Evolutionary conservation across 2,888 invertebrate species (phyloP), one percentile per base, ranked within the genome.

Genomic region (Oscheius sp.): DNA sequence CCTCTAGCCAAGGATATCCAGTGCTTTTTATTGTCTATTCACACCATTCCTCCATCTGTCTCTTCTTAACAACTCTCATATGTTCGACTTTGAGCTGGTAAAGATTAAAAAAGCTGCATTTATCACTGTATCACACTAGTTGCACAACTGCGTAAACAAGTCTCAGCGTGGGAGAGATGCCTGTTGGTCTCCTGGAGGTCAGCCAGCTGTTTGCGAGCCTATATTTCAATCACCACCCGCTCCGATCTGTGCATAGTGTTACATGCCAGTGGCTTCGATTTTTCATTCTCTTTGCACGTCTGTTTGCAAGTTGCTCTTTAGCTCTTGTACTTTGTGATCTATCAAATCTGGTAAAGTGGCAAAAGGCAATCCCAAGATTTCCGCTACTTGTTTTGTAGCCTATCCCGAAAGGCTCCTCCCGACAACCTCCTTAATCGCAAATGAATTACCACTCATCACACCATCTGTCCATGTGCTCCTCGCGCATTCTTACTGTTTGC

Each of bases 181-280:
- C 64, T 46, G 46, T 35, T 66, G 66, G 66, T 66, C 66, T 52
- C 52, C 27, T 35, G 61, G 66, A 66, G 66, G 66, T 66, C 66
- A 66, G 52, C 66, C 66, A 66, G 66, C 66, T 66, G 66, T 66
- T 66, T 29, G 49, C 66, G 35, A 35, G 52, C 35, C 66, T 35
- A 63, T 52, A 66, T 66, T 66, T 66, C 66, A 52, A 66, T 66
- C 66, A 66, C 66, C 66, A 66, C 66, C 66, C 66, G 66, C 66
- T 66, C 52, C 35, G 49, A 52, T 52, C 61, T 18, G 35, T n/a
- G 43, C n/a, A 61, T 61, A 43, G 61, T 61, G 61, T 61, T 35
- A 61, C 61, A 61, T 35, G 41, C 61, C 41, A 35, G 41, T 61
- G 29, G 27, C 41, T 61, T 61, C 43, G 61, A 18, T 35, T 21